Evolutionary conservation across 2,888 invertebrate genomes (phyloP).

Genomic region (Apotomis turbidana): DNA sequence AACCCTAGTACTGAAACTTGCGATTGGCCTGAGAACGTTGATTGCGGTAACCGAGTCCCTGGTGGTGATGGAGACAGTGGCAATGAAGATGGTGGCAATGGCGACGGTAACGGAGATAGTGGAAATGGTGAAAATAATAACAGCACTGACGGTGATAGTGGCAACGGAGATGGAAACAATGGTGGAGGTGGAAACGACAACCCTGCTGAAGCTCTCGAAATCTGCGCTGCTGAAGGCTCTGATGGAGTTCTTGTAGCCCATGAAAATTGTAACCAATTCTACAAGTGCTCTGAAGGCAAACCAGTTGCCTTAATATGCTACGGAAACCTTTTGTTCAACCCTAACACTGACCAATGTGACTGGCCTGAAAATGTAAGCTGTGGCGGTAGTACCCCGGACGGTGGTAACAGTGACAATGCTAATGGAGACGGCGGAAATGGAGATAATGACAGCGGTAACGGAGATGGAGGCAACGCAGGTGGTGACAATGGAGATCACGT

Average conservation of each 20-base stretch:
- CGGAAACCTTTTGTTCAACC: no score
- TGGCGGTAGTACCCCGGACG: constrained; percentile 12
- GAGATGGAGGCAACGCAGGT: neutral
- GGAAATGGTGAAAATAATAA: constrained; percentile 22
- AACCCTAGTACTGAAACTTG: constrained; percentile 50
- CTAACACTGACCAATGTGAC: constrained; percentile 44
- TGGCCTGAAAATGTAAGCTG: constrained; percentile 52
- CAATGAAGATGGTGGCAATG: constrained; percentile 17
- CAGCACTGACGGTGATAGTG: neutral
- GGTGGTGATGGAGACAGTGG: constrained; percentile 29
- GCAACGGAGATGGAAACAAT: neutral
- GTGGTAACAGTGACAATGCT: neutral
- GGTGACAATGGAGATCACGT: neutral
- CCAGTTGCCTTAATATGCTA: no score
- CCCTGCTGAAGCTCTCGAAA: no score
- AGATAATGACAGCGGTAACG: constrained; percentile 9
- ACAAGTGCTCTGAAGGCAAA: no score
- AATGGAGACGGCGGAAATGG: constrained; percentile 23
- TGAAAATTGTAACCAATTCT: no score
- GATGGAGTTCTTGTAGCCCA: no score
- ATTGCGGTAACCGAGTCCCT: constrained; percentile 48
- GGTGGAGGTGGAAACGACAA: no score
- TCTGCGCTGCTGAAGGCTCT: no score
- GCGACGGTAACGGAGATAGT: neutral
- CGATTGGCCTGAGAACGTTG: constrained; percentile 54